A percentile compares a stretch with the other conserved stretches of the same genome.
These are phyloP conservation scores for Cephonodes hylas DNA, from an alignment of 2,888 invertebrate species.

Conservation along the genomic window DNA sequence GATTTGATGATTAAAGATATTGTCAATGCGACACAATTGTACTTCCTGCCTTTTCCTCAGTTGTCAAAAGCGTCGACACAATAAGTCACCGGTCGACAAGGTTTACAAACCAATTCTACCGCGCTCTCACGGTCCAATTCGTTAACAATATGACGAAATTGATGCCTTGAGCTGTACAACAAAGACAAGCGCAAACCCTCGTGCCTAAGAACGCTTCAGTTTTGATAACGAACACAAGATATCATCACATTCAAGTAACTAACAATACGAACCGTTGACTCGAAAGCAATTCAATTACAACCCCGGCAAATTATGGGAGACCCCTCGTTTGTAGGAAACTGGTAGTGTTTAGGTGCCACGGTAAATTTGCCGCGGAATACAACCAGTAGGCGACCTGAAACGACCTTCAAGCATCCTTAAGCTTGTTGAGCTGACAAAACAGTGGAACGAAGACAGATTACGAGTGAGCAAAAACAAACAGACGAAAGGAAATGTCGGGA, in stretches of 20 bases:
- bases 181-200: neutral
- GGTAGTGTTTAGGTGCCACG: neutral
- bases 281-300: conserved; percentile 28
- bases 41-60: too few species aligned
- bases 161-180: neutral
- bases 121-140: neutral
- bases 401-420: conserved; percentile 14
- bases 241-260: conserved; percentile 8
- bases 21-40: too few species aligned
- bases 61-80: too few species aligned
- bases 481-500: conserved; percentile 17
- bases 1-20: too few species aligned
- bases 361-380: conserved; percentile 2
- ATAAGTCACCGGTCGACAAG: too few species aligned
- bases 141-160: neutral
- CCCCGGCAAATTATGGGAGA: conserved; percentile 5
- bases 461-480: conserved; percentile 18
- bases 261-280: conserved; percentile 23
- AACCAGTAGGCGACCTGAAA: conserved; percentile 6
- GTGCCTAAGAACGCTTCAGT: neutral
- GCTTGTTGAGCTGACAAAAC: conserved; percentile 15
- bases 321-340: neutral
- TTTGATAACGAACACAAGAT: conserved; percentile 7
- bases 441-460: conserved; percentile 16
- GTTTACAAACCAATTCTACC: neutral